Conservation (phyloP, 2,888 invertebrate genomes). For the Latheticus oryzae region DNA sequence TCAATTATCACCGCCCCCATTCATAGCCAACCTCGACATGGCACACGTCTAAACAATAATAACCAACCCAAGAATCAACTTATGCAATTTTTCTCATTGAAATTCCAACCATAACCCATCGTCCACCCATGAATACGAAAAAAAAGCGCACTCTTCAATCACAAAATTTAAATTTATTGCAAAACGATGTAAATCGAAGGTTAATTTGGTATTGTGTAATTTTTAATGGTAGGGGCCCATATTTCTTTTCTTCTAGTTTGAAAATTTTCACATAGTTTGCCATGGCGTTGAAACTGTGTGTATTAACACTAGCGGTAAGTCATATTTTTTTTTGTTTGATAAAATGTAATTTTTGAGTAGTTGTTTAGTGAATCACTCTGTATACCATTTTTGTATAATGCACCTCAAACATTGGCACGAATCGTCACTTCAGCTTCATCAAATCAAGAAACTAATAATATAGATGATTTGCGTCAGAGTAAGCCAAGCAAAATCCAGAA, state of each 20-base stretch:
- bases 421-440: constrained; percentile 46
- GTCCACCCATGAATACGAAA: constrained; percentile 15
- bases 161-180: constrained; percentile 26
- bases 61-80: no score
- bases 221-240: constrained; percentile 9
- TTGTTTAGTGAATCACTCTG: no score
- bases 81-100: constrained; percentile 26
- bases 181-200: constrained; percentile 26
- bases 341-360: constrained; percentile 1
- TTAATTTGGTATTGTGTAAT: constrained; percentile 12
- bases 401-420: constrained; percentile 33
- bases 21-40: no score
- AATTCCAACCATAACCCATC: no score
- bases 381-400: constrained; percentile 44
- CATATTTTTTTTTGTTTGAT: background rate
- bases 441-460: constrained; percentile 41
- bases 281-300: no score
- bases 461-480: constrained; percentile 44
- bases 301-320: constrained; percentile 13
- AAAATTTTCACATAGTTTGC: no score
- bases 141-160: constrained; percentile 16
- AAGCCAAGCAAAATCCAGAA: constrained; percentile 16
- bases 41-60: no score
- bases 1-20: no score
- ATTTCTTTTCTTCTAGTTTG: no score